Conservation (phyloP, 2,797 vertebrate genomes). For the Sebastolobus alascanus region DNA sequence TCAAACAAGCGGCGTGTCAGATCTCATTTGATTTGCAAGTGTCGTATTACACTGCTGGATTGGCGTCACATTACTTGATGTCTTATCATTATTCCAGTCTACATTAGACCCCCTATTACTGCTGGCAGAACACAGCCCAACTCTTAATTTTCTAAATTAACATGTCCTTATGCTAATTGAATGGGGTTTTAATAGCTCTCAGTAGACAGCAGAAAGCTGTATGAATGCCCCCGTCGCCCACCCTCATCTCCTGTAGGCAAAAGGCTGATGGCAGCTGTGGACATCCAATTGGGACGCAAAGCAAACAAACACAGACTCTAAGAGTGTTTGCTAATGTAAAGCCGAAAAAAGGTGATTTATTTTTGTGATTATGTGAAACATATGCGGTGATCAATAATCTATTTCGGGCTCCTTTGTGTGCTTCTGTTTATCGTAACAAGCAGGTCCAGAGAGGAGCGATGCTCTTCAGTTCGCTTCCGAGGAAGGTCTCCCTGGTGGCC, state of each 20-base stretch:
- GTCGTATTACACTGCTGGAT: conserved; percentile 26
- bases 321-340: neutral
- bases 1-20: conserved; percentile 27
- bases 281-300: conserved; percentile 18
- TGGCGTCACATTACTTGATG: conserved; percentile 55
- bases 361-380: conserved; percentile 14
- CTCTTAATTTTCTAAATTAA: conserved; percentile 76
- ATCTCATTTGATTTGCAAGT: conserved; percentile 56
- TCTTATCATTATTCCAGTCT: conserved; percentile 67
- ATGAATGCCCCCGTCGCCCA: neutral
- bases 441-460: conserved; percentile 12
- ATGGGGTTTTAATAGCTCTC: conserved; percentile 74
- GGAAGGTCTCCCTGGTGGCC: conserved; percentile 56
- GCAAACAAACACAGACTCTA: conserved; percentile 9
- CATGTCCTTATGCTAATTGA: conserved; percentile 71
- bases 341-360: neutral
- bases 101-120: conserved; percentile 62
- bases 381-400: conserved; percentile 36
- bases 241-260: conserved; percentile 11
- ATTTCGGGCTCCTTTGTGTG: conserved; percentile 5
- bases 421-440: conserved; percentile 30
- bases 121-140: conserved; percentile 58
- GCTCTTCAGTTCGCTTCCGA: conserved; percentile 30
- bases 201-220: conserved; percentile 43
- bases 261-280: conserved; percentile 34